phyloP scores from a whole-genome alignment of 2,888 invertebrate genomes.

The Zaprionus lineosus region DNA sequence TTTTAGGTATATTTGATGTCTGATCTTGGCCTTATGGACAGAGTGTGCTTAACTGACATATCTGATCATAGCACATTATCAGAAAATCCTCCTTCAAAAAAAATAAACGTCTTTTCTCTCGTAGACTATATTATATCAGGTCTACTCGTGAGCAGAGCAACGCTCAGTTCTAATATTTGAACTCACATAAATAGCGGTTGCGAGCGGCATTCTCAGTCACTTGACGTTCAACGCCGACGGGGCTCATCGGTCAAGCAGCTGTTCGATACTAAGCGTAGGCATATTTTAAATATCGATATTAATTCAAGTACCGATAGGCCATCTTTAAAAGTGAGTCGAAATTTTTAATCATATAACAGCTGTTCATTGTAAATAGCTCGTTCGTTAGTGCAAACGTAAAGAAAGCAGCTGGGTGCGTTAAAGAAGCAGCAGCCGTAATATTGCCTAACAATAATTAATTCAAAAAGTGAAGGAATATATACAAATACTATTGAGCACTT shows the following conservation, averaged over 20 bases:
- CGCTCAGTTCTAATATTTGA: conserved; percentile 11
- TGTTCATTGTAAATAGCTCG: conserved; percentile 47
- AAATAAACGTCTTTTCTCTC: conserved; percentile 18
- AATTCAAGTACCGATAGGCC: conserved; percentile 27
- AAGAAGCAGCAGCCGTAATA: conserved; percentile 46
- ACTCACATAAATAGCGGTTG: conserved; percentile 35
- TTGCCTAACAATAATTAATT: conserved; percentile 55
- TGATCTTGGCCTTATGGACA: conserved; percentile 14
- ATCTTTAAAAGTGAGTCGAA: conserved; percentile 21
- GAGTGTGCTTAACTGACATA: conserved; percentile 19
- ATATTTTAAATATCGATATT: conserved; percentile 32
- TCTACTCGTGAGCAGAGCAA: conserved; percentile 3
- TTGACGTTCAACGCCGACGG: conserved; percentile 36
- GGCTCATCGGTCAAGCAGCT: conserved; percentile 28
- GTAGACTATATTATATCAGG: conserved; percentile 34
- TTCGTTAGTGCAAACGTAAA: conserved; percentile 51
- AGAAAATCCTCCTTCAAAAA: conserved; percentile 44
- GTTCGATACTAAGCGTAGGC: conserved; percentile 14
- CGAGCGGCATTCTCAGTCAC: conserved; percentile 34
- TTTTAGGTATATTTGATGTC: conserved; percentile 17
- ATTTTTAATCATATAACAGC: conserved; percentile 39
- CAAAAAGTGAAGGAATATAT: conserved; percentile 36
- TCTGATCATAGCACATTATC: conserved; percentile 37
- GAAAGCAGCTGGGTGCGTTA: conserved; percentile 53
- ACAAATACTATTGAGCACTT: conserved; percentile 38